phyloP scores from a whole-genome alignment of 2,113 vertebrate species.

The Oreotragus oreotragus region DNA sequence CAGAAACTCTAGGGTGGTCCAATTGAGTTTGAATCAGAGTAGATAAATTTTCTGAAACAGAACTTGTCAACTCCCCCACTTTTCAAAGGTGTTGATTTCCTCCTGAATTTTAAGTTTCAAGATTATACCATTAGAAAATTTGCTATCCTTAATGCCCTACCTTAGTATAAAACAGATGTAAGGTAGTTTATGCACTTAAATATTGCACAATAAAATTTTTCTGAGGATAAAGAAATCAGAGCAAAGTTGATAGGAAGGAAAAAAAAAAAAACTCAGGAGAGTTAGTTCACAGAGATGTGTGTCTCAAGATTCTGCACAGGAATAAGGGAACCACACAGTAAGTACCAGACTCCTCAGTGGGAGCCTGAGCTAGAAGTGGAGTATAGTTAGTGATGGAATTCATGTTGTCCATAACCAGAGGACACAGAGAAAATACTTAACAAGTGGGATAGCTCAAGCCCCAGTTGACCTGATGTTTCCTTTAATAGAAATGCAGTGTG shows the following conservation, averaged over 20 bases:
- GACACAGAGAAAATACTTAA: neutral
- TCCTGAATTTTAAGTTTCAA: constrained; percentile 9
- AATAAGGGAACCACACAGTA: neutral
- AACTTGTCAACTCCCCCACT: neutral
- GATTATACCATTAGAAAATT: neutral
- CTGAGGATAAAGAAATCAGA: neutral
- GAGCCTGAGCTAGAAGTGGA: neutral
- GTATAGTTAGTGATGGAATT: neutral
- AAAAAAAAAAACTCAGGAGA: neutral
- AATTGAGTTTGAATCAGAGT: neutral
- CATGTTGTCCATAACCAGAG: neutral
- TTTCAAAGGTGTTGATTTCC: neutral
- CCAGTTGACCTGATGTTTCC: neutral
- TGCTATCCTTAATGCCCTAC: neutral
- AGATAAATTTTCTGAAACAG: neutral
- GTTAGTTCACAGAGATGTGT: neutral
- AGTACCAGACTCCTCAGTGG: neutral
- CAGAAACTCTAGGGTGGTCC: neutral
- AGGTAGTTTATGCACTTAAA: neutral
- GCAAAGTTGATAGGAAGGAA: neutral
- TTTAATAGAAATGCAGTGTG: neutral
- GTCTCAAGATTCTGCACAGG: neutral
- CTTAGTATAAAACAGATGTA: neutral
- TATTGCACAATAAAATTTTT: neutral
- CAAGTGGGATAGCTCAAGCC: neutral